phyloP scores from a whole-genome alignment of 2,113 vertebrate genomes.

The Euleptes europaea region DNA sequence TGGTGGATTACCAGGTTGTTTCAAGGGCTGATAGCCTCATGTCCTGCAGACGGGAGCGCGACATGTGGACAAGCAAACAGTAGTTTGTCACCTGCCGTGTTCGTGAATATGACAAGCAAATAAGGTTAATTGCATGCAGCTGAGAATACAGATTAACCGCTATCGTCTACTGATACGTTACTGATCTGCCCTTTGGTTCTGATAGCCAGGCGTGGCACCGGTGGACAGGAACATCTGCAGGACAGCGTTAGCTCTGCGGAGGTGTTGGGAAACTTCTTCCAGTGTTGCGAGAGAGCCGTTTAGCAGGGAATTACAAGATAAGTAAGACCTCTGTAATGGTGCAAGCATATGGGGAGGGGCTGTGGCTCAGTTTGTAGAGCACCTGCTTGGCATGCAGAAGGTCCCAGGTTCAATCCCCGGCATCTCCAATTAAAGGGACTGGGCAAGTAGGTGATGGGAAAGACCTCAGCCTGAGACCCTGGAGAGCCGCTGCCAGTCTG shows the following conservation, averaged over 20 bases:
- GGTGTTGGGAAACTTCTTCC: background rate
- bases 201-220: background rate
- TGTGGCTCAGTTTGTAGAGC: too few species aligned
- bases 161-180: background rate
- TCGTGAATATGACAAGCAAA: conserved; percentile 12
- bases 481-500: too few species aligned
- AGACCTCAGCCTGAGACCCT: too few species aligned
- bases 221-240: background rate
- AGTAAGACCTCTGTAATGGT: background rate
- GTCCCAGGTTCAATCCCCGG: too few species aligned
- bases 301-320: background rate
- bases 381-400: too few species aligned
- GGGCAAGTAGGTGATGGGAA: too few species aligned
- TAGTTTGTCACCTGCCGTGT: conserved; percentile 1
- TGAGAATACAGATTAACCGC: conserved; percentile 10
- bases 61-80: background rate
- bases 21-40: background rate
- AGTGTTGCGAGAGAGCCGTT: background rate
- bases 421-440: too few species aligned
- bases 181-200: conserved; percentile 16
- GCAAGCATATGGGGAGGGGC: too few species aligned
- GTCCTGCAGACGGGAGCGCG: background rate
- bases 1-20: background rate
- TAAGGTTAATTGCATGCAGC: conserved; percentile 26
- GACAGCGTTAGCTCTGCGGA: background rate